Evolutionary conservation across 37 sponge, comb jelly and placozoan genomes (phyloP).

Genomic region (Spongilla lacustris): DNA sequence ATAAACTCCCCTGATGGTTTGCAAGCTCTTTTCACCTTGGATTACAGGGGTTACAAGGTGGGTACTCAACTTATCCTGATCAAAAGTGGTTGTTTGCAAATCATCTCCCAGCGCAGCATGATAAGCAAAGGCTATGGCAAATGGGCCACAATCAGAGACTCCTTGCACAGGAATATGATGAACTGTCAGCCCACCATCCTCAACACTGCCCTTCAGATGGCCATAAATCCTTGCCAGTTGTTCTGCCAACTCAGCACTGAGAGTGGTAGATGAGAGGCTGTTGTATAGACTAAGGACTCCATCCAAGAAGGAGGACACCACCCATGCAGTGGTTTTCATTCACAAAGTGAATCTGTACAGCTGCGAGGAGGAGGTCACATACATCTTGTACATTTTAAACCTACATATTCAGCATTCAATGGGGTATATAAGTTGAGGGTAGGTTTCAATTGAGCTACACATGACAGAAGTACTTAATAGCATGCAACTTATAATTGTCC

Average conservation of each 20-base stretch:
- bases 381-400: not conserved
- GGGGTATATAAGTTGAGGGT: too few species aligned
- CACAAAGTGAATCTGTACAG: constrained; percentile 9
- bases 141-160: constrained; percentile 18
- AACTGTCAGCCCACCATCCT: constrained; percentile 6
- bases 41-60: not conserved
- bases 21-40: not conserved
- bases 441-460: too few species aligned
- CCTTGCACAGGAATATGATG: constrained; percentile 15
- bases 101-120: constrained; percentile 8
- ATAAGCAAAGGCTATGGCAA: constrained; percentile 15
- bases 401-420: not conserved
- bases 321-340: constrained; percentile 14
- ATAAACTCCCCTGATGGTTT: not conserved
- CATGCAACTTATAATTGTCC: not conserved
- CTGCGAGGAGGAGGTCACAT: not conserved
- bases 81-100: not conserved
- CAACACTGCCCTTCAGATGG: not conserved
- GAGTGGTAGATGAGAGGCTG: not conserved
- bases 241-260: not conserved
- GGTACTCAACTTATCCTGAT: constrained; percentile 4
- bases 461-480: not conserved
- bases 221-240: constrained; percentile 7
- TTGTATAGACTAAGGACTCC: constrained; percentile 8
- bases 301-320: not conserved